Base-by-base conservation (phyloP, 1,140 invertebrate species). In the Diorhabda sublineata region DNA sequence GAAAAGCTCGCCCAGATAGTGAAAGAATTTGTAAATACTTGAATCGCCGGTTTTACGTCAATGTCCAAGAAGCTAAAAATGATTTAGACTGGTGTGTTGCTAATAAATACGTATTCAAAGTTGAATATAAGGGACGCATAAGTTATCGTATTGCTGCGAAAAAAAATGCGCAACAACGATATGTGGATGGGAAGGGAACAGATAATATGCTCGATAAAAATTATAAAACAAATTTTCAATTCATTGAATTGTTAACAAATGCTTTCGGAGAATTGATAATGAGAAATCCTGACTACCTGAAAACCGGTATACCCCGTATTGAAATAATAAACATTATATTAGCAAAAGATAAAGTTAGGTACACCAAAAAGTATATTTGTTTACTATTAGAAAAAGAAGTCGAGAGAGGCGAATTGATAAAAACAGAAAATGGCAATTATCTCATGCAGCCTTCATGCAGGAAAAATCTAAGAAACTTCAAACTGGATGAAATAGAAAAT, bases 91-190 rank as follows among this genome's bases (percentile, higher is more conserved):
- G 86, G 78, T 85, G 93, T 72, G 88, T 94, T 3, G 90, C 92
- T 74, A 86, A 86, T 58, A 89, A 90, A 78, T 87, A 89, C 71
- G 90, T 95, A 8, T 87, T 92, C 66, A 92, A 92, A 85, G 92
- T 94, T 4, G 91, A 93, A 75, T 94, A 94, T 81, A 94, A 95
- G 82, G 91, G 92, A 71, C 91, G 87, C 81, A 90, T 89, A 60
- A 92, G 91, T 81, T 94, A 94, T 75, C 84, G 92, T 72, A 93
- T 93, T 82, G 91, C 91, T 7, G 87, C 87, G n/a, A 90, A 90
- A 81, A 90, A 88, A 85, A 85, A 85, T 71, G 74, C 77, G 44
- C 75, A 84, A 5, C 83, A 84, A 67, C 79, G 84, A 42, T 84
- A 85, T 7, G 81, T 81, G 59, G 56, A 11, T 11, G 44, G 56